Percentiles rank a stretch among this genome's conserved stretches.
These are phyloP conservation scores for Biston stratarius DNA, from an alignment of 2,888 invertebrate genomes.

Conservation along the genomic window DNA sequence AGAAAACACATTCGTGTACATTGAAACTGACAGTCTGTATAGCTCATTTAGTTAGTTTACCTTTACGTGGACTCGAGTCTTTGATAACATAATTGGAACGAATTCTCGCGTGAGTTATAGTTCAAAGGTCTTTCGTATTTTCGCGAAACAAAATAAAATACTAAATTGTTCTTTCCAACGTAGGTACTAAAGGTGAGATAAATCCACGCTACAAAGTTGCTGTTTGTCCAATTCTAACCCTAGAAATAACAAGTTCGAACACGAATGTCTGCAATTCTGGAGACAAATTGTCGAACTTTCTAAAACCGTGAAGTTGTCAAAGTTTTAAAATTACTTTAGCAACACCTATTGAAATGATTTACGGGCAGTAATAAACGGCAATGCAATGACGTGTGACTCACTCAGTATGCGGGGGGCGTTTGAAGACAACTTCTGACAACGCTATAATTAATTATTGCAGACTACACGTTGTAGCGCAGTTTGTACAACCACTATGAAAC, in stretches of 20 bases:
- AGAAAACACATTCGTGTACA: no score
- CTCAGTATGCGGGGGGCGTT: constrained; percentile 45
- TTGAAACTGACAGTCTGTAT: no score
- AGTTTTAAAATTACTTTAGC: constrained; percentile 66
- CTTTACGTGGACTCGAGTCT: no score
- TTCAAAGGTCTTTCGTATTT: not conserved
- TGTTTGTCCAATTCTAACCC: constrained; percentile 19
- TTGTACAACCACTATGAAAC: no score
- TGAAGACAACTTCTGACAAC: constrained; percentile 9
- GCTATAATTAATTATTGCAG: not conserved
- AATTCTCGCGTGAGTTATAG: no score
- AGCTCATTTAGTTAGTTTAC: no score
- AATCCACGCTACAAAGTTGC: constrained; percentile 8
- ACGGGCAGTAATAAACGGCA: constrained; percentile 57
- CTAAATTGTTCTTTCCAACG: not conserved
- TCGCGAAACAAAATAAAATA: constrained; percentile 1
- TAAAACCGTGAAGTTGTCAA: constrained; percentile 64
- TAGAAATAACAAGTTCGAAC: constrained; percentile 30
- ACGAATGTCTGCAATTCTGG: constrained; percentile 46
- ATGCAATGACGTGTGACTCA: constrained; percentile 58
- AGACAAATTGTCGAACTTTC: constrained; percentile 67
- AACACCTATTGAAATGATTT: constrained; percentile 69
- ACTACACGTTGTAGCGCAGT: no score
- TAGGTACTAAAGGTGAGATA: not conserved
- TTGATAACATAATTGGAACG: no score